Conservation (phyloP, 2,888 invertebrate species). For the Agriopis aurantiaria region DNA sequence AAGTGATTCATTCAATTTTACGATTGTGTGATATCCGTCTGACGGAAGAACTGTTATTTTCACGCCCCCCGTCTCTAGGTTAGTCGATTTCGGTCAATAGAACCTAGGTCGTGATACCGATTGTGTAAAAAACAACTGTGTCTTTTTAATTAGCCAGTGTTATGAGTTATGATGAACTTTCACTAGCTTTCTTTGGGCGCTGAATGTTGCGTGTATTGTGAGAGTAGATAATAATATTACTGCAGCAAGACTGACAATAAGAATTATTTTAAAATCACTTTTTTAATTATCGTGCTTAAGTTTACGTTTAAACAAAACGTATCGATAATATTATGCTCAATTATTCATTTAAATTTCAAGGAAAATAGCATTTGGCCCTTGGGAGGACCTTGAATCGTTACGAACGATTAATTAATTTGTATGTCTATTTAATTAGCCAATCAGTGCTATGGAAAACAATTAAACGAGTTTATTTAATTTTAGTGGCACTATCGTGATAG, state of each 20-base stretch:
- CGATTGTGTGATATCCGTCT: constrained; percentile 60
- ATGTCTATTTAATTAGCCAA: constrained; percentile 12
- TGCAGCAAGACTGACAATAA: constrained; percentile 10
- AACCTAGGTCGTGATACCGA: constrained; percentile 39
- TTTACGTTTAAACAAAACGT: too few relatives aligned
- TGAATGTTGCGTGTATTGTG: constrained; percentile 43
- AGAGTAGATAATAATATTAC: constrained; percentile 24
- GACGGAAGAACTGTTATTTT: constrained; percentile 60
- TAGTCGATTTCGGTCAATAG: constrained; percentile 50
- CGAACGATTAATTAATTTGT: constrained; percentile 10
- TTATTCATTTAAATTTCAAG: constrained; percentile 27
- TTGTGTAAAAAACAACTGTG: constrained; percentile 34
- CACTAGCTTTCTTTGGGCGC: constrained; percentile 44
- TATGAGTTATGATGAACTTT: constrained; percentile 42
- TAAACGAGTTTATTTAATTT: background rate
- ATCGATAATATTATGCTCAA: constrained; percentile 7
- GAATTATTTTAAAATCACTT: constrained; percentile 6
- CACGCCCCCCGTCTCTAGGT: constrained; percentile 58
- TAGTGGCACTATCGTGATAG: background rate
- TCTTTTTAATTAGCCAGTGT: constrained; percentile 47
- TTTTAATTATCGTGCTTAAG: background rate
- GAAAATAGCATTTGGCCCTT: constrained; percentile 19
- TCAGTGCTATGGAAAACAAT: background rate
- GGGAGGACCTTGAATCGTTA: too few relatives aligned
- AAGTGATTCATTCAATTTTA: constrained; percentile 76